Evolutionary conservation across 2,113 vertebrate genomes (phyloP).

Genomic region (Paratilapia polleni): DNA sequence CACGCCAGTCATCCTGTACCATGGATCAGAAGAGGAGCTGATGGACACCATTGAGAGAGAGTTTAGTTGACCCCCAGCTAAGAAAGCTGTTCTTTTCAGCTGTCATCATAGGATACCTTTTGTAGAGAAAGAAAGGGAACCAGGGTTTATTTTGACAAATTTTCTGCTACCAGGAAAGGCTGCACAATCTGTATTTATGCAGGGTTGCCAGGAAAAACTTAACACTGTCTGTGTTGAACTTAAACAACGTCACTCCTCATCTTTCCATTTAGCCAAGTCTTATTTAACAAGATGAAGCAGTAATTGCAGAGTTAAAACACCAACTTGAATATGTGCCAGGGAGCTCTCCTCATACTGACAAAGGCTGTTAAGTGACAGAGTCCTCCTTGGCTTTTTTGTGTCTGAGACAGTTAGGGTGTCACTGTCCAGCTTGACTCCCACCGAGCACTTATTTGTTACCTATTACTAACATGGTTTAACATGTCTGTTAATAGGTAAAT

Average conservation of each 20-base stretch:
- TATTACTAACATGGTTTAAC: conserved; percentile 25
- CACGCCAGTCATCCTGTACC: conserved; percentile 70
- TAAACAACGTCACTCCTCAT: not conserved
- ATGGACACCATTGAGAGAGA: conserved; percentile 83
- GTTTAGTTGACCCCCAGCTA: conserved; percentile 71
- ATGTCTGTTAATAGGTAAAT: conserved; percentile 23
- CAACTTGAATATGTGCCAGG: conserved; percentile 19
- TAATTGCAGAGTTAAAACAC: conserved; percentile 25
- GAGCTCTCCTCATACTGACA: not conserved
- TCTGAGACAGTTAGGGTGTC: conserved; percentile 32
- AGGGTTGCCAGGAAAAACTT: not conserved
- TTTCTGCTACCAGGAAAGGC: conserved; percentile 24
- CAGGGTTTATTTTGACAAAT: conserved; percentile 41
- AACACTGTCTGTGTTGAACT: not conserved
- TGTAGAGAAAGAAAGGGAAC: not conserved
- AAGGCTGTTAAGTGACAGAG: conserved; percentile 18
- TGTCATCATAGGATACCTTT: not conserved
- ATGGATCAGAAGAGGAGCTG: conserved; percentile 81
- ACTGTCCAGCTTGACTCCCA: not conserved
- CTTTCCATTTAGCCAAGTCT: conserved; percentile 18
- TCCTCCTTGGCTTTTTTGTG: conserved; percentile 19
- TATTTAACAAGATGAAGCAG: conserved; percentile 40
- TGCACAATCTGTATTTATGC: not conserved
- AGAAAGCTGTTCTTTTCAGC: not conserved
- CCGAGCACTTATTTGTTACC: conserved; percentile 28